Percentiles rank a stretch among this genome's conserved stretches.
These are phyloP conservation scores for Agelaius phoeniceus DNA, from an alignment of 2,113 vertebrate species.

Conservation along the genomic window DNA sequence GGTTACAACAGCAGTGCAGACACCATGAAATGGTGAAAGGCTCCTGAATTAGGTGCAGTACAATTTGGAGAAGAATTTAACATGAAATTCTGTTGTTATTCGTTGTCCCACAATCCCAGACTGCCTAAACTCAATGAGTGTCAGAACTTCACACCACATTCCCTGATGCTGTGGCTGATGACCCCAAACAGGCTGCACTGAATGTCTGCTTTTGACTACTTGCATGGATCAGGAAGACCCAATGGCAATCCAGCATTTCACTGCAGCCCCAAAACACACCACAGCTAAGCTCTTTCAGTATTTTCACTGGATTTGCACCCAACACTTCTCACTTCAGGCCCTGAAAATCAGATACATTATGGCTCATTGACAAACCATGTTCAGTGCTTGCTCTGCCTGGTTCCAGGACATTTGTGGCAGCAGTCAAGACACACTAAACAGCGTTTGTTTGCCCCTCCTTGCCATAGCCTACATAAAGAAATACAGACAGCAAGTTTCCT, in stretches of 20 bases:
- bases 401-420: background rate
- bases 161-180: background rate
- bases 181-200: background rate
- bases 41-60: background rate
- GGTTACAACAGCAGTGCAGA: background rate
- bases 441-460: accelerated
- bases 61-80: background rate
- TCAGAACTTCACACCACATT: background rate
- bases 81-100: background rate
- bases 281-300: background rate
- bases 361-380: accelerated
- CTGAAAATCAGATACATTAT: background rate
- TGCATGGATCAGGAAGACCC: no score
- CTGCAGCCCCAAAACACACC: background rate
- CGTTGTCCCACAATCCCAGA: background rate
- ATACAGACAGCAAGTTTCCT: background rate
- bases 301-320: background rate
- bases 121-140: background rate
- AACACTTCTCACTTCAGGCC: background rate
- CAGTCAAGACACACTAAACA: background rate
- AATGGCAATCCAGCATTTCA: background rate
- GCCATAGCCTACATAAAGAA: background rate
- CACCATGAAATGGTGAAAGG: background rate
- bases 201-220: background rate
- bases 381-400: background rate